Conservation (phyloP, 2,113 vertebrate genomes). For the Macrotis lagotis region DNA sequence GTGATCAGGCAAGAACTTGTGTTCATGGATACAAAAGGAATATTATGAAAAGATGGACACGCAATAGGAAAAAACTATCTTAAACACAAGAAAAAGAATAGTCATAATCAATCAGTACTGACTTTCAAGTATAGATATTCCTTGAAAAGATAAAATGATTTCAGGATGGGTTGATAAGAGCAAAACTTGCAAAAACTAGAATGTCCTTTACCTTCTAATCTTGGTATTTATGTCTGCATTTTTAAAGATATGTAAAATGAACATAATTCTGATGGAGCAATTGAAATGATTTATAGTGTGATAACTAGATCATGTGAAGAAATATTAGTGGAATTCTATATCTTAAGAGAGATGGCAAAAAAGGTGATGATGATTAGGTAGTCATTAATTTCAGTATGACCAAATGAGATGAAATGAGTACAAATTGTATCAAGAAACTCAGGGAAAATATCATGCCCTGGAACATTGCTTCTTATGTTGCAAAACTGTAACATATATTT, state of each 20-base stretch:
- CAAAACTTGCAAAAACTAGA: slow-evolving; percentile 3
- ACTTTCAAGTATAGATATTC: slow-evolving; percentile 28
- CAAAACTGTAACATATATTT: neutral
- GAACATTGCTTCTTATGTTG: neutral
- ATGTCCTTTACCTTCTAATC: slow-evolving; percentile 48
- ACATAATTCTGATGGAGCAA: slow-evolving; percentile 47
- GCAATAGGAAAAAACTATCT: slow-evolving; percentile 35
- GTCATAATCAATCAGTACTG: slow-evolving; percentile 60
- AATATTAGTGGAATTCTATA: slow-evolving; percentile 53
- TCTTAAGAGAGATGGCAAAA: slow-evolving; percentile 48
- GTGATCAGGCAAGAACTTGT: neutral
- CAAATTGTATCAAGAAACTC: neutral
- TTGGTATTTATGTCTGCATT: slow-evolving; percentile 45
- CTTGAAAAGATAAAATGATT: slow-evolving; percentile 53
- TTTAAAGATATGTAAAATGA: slow-evolving; percentile 37
- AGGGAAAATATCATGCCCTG: neutral
- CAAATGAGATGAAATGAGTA: neutral
- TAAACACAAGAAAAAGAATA: slow-evolving; percentile 10
- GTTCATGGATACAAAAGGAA: slow-evolving; percentile 52
- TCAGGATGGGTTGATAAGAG: slow-evolving; percentile 20
- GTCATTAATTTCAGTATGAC: neutral
- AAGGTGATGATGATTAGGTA: neutral
- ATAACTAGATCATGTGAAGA: slow-evolving; percentile 66
- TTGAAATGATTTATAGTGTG: slow-evolving; percentile 56
- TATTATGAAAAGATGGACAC: slow-evolving; percentile 48